Percentiles rank a stretch among this genome's conserved stretches.
These are phyloP conservation scores for Maniola jurtina DNA, from an alignment of 1,140 invertebrate species.

Conservation along the genomic window DNA sequence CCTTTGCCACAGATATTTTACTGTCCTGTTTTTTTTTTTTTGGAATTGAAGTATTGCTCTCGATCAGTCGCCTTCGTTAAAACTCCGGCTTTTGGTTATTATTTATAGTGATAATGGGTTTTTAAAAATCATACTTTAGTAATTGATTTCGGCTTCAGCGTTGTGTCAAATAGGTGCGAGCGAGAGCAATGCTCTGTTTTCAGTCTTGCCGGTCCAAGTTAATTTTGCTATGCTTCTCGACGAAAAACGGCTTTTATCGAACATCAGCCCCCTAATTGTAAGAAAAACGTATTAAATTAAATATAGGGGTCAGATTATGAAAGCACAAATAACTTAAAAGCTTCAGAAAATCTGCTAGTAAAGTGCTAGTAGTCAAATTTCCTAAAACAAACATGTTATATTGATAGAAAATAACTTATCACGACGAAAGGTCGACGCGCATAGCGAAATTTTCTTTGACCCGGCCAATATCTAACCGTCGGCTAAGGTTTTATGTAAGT, in stretches of 20 bases:
- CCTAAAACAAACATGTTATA: no score
- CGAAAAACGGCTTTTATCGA: no score
- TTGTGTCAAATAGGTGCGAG: constrained; percentile 58
- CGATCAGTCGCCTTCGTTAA: constrained; percentile 26
- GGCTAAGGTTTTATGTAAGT: constrained; percentile 44
- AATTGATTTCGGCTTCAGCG: constrained; percentile 55
- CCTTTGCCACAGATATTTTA: constrained; percentile 25
- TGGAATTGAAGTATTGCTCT: constrained; percentile 59
- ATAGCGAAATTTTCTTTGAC: constrained; percentile 4
- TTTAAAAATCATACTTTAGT: background rate
- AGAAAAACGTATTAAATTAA: no score
- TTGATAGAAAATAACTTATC: no score
- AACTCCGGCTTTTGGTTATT: background rate
- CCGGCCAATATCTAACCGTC: background rate
- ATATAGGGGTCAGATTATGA: no score
- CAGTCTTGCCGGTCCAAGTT: background rate
- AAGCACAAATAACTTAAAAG: no score
- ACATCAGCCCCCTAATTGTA: no score
- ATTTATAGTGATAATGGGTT: background rate
- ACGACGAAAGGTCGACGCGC: background rate
- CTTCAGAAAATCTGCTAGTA: no score
- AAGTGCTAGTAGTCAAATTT: no score
- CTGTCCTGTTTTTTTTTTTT: constrained; percentile 11
- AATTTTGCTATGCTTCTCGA: background rate
- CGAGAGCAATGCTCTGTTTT: constrained; percentile 62